Base-by-base conservation (phyloP, 2,797 vertebrate genomes). In the Clarias fuscus region DNA sequence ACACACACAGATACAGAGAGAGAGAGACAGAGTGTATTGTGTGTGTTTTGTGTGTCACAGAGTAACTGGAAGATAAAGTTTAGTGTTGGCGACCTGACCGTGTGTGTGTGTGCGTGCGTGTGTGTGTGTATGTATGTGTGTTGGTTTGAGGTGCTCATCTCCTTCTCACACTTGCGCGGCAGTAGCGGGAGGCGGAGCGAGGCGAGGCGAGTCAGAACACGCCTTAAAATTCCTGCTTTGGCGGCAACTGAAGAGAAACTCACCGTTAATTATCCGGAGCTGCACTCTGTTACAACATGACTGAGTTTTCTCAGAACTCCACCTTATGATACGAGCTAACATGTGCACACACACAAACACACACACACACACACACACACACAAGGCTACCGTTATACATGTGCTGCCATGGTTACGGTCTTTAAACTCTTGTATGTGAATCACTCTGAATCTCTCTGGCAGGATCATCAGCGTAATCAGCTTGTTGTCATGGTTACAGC, bases 161-260 rank as follows among this genome's bases (percentile, higher is more conserved):
- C n/a, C 33, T 79, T 80, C 65, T 61, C 84, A 85, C 14, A 71
- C 83, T 48, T 61, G 20, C 62, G 37, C 24, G 2, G 1, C 59
- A 75, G 15, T 27, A 75, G 33, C 48, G 22, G 64, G 27, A 33
- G 72, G 27, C 22, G 7, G 58, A 40, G 40, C 56, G 53, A 59
- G 72, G 7, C 27, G 4, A 71, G 40, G 43, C 83, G n/a, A 64
- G 83, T 84, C 37, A 22, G 18, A 64, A 84, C 83, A 56, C 24
- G 83, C n/a, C n/a, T 64, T 5, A 75, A 84, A 6, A 75, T 75
- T 84, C 71, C 18, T 43, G 72, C 37, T n/a, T 43, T 53, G 30
- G 71, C 40, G 75, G 58, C 7, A 2, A 84, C 58, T 84, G 71
- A 75, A 27, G 56, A 24, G 10, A 84, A 84, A 84, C 83, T 40